phyloP scores from a whole-genome alignment of 2,113 vertebrate genomes.

The Ptilonorhynchus violaceus region DNA sequence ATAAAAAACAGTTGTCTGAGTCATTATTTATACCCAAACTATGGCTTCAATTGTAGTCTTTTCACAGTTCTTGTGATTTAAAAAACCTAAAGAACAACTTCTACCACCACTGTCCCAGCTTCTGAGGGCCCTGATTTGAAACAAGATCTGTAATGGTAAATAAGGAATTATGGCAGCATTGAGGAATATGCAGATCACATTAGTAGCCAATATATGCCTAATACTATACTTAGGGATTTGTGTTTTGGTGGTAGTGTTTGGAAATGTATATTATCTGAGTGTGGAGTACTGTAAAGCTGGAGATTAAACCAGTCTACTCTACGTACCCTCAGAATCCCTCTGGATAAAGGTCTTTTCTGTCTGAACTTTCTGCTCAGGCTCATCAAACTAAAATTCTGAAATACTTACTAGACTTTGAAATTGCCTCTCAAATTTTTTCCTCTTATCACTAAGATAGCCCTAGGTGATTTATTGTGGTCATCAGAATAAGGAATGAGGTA shows the following conservation, averaged over 20 bases:
- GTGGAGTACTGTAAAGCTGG: neutral
- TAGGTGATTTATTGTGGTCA: neutral
- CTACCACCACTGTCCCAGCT: neutral
- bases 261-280: neutral
- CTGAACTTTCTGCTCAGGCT: neutral
- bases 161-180: neutral
- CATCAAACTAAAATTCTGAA: neutral
- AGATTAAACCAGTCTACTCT: neutral
- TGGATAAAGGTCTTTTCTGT: neutral
- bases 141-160: neutral
- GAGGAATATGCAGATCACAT: neutral
- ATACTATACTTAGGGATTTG: neutral
- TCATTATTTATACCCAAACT: slow-evolving; percentile 61
- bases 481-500: neutral
- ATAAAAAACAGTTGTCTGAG: slow-evolving; percentile 76
- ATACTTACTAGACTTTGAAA: neutral
- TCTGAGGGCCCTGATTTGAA: neutral
- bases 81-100: neutral
- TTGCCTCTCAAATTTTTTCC: neutral
- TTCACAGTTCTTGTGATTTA: neutral
- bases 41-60: slow-evolving; percentile 30
- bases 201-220: neutral
- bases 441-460: neutral
- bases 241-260: neutral
- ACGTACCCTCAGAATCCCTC: neutral